Base-by-base conservation (phyloP, 2,113 vertebrate genomes). In the Spheniscus mendiculus region DNA sequence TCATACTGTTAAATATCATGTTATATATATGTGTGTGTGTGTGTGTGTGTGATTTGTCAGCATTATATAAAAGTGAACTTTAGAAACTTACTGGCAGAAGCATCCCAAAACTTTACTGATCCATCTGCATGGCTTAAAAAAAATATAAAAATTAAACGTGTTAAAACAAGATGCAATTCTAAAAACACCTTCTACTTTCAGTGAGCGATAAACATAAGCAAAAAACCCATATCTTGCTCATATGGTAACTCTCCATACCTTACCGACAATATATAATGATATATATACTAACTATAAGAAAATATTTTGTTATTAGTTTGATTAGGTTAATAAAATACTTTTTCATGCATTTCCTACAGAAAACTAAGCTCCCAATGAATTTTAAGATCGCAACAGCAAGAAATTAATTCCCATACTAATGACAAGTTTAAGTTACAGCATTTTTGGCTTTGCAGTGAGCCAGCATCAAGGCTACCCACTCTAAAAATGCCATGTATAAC, bases 61-160 rank as follows among this genome's bases (percentile, higher is more conserved):
- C 79, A 73, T 77, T 90, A 87, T 62, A 92, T 42, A 44, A 97
- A 92, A 90, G 58, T 59, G 63, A 96, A 97, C 56, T 55, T 84
- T 73, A 79, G 66, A 93, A 94, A 99, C 99, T 99, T 99, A 99
- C 99, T 98, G 98, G 98, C 98, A 97, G 99, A 99, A 90, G 98
- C 98, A 97, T 99, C 99, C 99, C 99, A 99, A 98, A 99, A 99
- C 96, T 99, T 99, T 95, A 99, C 98, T 84, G 99, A 99, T 98
- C 99, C 99, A 87, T 99, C 99, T 96, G 99, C 99, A 97, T 99
- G 99, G 97, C 99, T 99, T 97, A 92, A 97, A 98, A 98, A 98
- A 93, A 98, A 96, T 95, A 97, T 71, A 98, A 94, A 98, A 96
- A 95, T 96, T 93, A 95, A 93, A 89, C 32, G 92, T 95, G 77